Evolutionary conservation across 2,888 invertebrate genomes (phyloP).

Genomic region (Chydorus sphaericus): DNA sequence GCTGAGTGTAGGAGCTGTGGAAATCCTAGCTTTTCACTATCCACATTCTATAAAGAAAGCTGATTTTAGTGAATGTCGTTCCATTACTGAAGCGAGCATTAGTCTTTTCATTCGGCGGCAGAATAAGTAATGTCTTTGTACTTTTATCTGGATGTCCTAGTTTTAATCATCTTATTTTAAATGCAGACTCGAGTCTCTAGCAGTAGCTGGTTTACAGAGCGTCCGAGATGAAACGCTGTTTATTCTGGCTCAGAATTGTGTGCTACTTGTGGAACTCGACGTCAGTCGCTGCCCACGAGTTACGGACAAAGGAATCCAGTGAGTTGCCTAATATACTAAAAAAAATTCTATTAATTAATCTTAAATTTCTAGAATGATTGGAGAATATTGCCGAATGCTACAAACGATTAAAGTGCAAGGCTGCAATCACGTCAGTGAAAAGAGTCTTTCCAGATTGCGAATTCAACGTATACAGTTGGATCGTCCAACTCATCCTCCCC

Average conservation of each 20-base stretch:
- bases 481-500: no score
- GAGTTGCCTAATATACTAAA: constrained; percentile 10
- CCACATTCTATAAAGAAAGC: neutral
- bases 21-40: constrained; percentile 3
- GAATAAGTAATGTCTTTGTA: neutral
- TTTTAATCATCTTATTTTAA: neutral
- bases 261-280: constrained; percentile 1
- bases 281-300: neutral
- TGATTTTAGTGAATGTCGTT: neutral
- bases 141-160: neutral
- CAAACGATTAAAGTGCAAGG: neutral
- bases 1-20: constrained; percentile 5
- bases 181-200: neutral
- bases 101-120: neutral
- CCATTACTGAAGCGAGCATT: neutral
- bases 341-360: neutral
- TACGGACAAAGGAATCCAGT: neutral
- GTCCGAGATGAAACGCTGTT: neutral
- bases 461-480: neutral
- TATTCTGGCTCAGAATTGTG: neutral
- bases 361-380: neutral
- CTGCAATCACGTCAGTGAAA: neutral
- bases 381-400: neutral
- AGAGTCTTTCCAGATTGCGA: neutral
- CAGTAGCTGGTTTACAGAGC: neutral